These are phyloP conservation scores for Prenolepis imparis DNA, from an alignment of 2,888 invertebrate genomes.

Conservation along the genomic window DNA sequence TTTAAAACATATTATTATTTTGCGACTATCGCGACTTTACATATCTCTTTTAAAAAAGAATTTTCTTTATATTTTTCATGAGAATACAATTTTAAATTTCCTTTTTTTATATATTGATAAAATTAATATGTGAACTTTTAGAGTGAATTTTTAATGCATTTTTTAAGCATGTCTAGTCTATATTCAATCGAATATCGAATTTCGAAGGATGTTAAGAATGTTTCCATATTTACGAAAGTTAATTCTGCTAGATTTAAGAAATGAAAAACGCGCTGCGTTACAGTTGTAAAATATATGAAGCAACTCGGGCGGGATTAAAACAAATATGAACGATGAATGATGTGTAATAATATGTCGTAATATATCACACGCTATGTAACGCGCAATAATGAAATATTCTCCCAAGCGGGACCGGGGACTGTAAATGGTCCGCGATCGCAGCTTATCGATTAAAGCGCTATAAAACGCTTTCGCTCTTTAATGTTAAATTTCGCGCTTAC, in stretches of 20 bases:
- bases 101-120: not conserved
- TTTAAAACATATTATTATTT: too few species aligned
- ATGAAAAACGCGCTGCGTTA: not conserved
- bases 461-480: constrained; percentile 54
- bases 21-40: too few species aligned
- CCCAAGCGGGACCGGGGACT: constrained; percentile 15
- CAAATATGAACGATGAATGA: constrained; percentile 51
- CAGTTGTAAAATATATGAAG: constrained; percentile 13
- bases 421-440: constrained; percentile 48
- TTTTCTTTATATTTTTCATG: not conserved
- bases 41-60: too few species aligned
- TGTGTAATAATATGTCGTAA: constrained; percentile 44
- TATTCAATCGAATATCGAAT: not conserved
- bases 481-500: constrained; percentile 47
- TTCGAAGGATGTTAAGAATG: not conserved
- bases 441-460: constrained; percentile 45
- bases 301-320: constrained; percentile 17
- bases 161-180: not conserved
- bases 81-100: not conserved
- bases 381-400: constrained; percentile 50
- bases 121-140: not conserved
- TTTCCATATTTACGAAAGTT: not conserved
- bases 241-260: not conserved
- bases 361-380: constrained; percentile 51
- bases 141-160: not conserved